Evolutionary conservation across 2,113 vertebrate genomes (phyloP), one percentile per base, ranked within the genome.

Genomic region (Lagopus leucura): DNA sequence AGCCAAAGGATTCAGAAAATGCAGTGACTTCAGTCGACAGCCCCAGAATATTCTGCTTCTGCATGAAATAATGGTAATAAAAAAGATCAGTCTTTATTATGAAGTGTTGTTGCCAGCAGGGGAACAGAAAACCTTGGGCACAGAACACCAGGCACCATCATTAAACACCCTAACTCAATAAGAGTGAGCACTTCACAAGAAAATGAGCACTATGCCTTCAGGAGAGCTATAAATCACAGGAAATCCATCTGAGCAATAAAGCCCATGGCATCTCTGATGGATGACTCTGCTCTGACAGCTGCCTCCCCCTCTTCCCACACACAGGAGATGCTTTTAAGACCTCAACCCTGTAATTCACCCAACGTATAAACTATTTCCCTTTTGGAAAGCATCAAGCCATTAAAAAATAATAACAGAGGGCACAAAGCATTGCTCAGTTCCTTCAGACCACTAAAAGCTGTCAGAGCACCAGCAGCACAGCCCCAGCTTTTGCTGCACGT

Each of bases 331-430:
- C 21, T 71, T 61, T 24, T 15, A 42, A 47, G 28, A 42, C 24
- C 40, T 74, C 50, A 18, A 36, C 22, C 24, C 45, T 15, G 14
- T 15, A 52, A 52, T 17, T 3, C 17, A n/a, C n/a, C 25, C n/a
- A 70, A 42, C 1, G 2, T 1, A 13, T 0, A 0, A 2, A 32
- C 9, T n/a, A 12, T 34, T 14, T 10, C 17, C 61, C 32, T 13
- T 1, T 13, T 10, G 34, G 22, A 36, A 43, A 27, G 9, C 0
- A 0, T 5, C 58, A 76, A 5, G 4, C 5, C 15, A 1, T 47
- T 45, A 27, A 65, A 64, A 42, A 45, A 48, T 42, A 11, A 30
- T 4, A 58, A 36, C 0, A 1, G 48, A 42, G 55, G 19, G 1
- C 28, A 18, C 4, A 3, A 18, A 40, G 14, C 0, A 8, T 14